Base-by-base conservation (phyloP, 2,113 vertebrate genomes). In the Tetrax tetrax region DNA sequence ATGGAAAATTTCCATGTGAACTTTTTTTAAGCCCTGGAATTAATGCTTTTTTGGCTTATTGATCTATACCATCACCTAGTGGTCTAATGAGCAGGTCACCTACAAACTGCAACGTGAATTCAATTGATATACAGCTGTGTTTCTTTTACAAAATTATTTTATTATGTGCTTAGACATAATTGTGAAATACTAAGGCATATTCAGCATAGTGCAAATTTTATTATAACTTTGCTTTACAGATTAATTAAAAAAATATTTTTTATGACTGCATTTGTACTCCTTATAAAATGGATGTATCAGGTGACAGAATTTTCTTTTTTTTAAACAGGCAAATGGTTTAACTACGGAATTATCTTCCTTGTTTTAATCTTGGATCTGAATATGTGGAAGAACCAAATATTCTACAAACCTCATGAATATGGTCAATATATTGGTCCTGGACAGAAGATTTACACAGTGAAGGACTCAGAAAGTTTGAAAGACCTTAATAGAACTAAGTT, bases 381-480 rank as follows among this genome's bases (percentile, higher is more conserved):
- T 97, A 99, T 99, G 99, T 99, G 99, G 99, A 99, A 99, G 98
- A 99, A 99, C 95, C 99, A 99, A 98, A 99, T 99, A 97, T 99
- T 99, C 98, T 99, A 99, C 97, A 98, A 99, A 91, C 99, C 99
- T 95, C 99, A 99, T 31, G 99, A 99, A 94, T 99, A 99, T 24
- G 99, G 99, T 17, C 99, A 99, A 82, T 99, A 99, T 35, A 99
- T 99, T 0, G 99, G 99, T 35, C 99, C 99, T 10, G 99, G 99
- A 3, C 98, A 99, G 97, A 99, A 99, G 98, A 99, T 99, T 96
- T 99, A 98, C 95, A 99, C 99, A 2, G 99, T 99, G 94, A 99
- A 99, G 96, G 99, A 99, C 89, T 98, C 98, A 0, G 99, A 99
- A 90, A 99, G 99, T 22, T 98, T 99, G 82, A 96, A 93, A 86